phyloP scores from a whole-genome alignment of 2,888 invertebrate genomes.

The Leucophenga maculata region DNA sequence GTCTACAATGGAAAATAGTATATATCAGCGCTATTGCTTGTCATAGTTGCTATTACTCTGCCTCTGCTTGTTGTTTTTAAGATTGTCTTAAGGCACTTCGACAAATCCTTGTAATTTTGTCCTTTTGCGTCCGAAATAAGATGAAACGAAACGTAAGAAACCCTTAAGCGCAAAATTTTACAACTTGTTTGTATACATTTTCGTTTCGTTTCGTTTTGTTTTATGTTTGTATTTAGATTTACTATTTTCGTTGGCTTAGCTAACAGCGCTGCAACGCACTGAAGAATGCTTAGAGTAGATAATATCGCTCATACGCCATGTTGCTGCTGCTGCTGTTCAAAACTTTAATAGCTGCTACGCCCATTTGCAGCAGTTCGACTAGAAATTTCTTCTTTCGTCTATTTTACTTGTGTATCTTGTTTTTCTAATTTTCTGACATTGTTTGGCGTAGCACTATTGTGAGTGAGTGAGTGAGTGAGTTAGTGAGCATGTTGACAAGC shows the following conservation, averaged over 20 bases:
- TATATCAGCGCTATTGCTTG: neutral
- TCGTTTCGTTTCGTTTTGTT: neutral
- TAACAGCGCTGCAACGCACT: no score
- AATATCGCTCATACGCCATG: constrained; percentile 14
- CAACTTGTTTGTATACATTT: constrained; percentile 10
- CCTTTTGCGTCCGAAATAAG: constrained; percentile 12
- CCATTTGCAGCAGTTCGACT: neutral
- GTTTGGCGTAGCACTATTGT: neutral
- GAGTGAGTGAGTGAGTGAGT: neutral
- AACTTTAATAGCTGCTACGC: constrained; percentile 6
- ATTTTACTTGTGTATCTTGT: neutral
- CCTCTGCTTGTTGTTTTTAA: neutral
- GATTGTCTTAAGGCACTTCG: constrained; percentile 2
- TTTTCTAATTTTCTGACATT: constrained; percentile 21
- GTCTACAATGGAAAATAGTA: neutral
- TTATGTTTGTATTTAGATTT: constrained; percentile 12
- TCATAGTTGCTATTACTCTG: neutral
- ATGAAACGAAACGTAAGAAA: neutral
- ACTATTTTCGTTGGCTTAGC: neutral
- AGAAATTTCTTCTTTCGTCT: neutral
- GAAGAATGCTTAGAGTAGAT: neutral
- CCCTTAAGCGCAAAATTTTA: constrained; percentile 23
- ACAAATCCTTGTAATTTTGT: neutral
- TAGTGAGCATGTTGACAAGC: neutral
- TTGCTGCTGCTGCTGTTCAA: neutral